Percentiles rank a stretch among this genome's conserved stretches.
phyloP scores from a whole-genome alignment of 2,888 invertebrate genomes.

The Julus scanicus region DNA sequence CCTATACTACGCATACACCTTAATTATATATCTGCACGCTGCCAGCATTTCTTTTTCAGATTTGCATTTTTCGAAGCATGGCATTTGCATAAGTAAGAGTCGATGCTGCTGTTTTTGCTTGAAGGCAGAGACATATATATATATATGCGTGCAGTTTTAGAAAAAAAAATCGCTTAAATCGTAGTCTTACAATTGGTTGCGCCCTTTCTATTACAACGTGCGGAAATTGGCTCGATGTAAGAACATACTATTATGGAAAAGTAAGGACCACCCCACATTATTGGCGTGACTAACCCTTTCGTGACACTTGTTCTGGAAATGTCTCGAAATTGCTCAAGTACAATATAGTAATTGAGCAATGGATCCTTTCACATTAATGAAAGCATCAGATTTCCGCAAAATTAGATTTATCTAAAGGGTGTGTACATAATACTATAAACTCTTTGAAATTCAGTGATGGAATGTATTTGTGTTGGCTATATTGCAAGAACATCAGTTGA shows the following conservation, averaged over 20 bases:
- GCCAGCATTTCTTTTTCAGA: slow-evolving; percentile 20
- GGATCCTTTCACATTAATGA: too few species aligned
- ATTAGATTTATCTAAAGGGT: too few species aligned
- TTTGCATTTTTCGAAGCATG: slow-evolving; percentile 12
- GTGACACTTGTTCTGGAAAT: background rate
- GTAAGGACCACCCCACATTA: background rate
- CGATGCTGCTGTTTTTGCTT: slow-evolving; percentile 25
- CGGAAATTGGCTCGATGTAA: background rate
- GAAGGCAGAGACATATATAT: background rate
- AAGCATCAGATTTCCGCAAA: too few species aligned
- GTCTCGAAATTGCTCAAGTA: background rate
- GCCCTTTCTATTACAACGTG: background rate
- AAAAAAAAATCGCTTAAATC: slow-evolving; percentile 11
- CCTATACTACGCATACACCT: background rate
- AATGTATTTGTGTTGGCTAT: too few species aligned
- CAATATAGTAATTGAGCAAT: too few species aligned
- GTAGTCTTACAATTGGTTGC: background rate
- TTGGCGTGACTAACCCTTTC: background rate
- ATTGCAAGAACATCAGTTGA: too few species aligned
- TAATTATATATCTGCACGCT: slow-evolving; percentile 40
- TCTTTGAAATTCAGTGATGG: too few species aligned
- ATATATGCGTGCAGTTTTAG: background rate
- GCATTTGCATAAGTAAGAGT: slow-evolving; percentile 36
- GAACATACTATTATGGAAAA: background rate
- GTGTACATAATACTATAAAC: too few species aligned